A percentile compares a stretch with the other conserved stretches of the same genome.
These are phyloP conservation scores for Mico argentatus DNA, from an alignment of 2,797 vertebrate species.

Conservation along the genomic window DNA sequence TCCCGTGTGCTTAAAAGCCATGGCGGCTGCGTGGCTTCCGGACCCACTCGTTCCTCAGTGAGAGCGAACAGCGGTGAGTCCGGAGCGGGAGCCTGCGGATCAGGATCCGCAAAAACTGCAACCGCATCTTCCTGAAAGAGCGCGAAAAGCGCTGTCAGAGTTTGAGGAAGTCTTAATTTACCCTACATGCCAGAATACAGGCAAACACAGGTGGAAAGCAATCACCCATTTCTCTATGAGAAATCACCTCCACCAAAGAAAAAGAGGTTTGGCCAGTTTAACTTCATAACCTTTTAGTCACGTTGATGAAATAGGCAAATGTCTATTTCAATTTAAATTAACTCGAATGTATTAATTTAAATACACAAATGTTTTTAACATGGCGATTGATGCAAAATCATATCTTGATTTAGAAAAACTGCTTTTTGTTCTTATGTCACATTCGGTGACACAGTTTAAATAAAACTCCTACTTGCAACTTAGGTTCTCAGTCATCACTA, in stretches of 20 bases:
- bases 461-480: not conserved
- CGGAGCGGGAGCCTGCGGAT: too few species aligned
- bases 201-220: not conserved
- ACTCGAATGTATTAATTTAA: not conserved
- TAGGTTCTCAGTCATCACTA: not conserved
- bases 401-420: constrained; percentile 26
- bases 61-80: too few species aligned
- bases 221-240: not conserved
- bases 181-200: not conserved
- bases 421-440: not conserved
- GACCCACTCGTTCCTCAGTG: too few species aligned
- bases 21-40: too few species aligned
- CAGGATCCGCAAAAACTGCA: too few species aligned
- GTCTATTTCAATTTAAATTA: not conserved
- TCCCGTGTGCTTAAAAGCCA: too few species aligned
- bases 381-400: not conserved
- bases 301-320: not conserved
- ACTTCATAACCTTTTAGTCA: not conserved
- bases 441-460: constrained; percentile 1
- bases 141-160: too few species aligned
- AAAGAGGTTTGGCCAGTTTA: not conserved
- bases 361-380: not conserved
- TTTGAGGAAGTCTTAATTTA: not conserved
- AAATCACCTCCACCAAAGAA: not conserved
- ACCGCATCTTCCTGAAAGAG: too few species aligned